phyloP scores from a whole-genome alignment of 2,113 vertebrate genomes.

The Geococcyx californianus region DNA sequence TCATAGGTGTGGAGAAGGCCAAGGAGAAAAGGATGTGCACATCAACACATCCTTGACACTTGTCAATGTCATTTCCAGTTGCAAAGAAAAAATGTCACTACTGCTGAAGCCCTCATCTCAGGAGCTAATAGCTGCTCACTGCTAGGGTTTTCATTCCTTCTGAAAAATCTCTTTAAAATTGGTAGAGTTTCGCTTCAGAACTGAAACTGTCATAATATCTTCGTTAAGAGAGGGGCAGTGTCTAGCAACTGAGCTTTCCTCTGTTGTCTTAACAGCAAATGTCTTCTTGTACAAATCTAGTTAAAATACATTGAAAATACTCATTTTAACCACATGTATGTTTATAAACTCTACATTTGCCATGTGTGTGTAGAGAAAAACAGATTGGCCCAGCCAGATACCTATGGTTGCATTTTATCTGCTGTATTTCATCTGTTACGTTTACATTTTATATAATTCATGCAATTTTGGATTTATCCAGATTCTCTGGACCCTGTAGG shows the following conservation, averaged over 20 bases:
- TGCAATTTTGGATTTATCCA: background rate
- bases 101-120: background rate
- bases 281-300: background rate
- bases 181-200: background rate
- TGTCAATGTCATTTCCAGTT: background rate
- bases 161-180: background rate
- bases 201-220: background rate
- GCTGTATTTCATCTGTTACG: background rate
- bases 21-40: background rate
- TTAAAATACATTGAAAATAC: background rate
- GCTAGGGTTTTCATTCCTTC: background rate
- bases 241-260: background rate
- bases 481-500: background rate
- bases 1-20: background rate
- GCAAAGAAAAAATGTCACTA: background rate
- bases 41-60: background rate
- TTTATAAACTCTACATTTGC: background rate
- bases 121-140: background rate
- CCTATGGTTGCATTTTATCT: background rate
- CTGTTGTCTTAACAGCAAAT: slow-evolving; percentile 18
- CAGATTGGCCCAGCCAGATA: background rate
- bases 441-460: background rate
- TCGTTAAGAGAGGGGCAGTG: background rate
- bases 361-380: background rate
- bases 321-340: background rate